phyloP scores from a whole-genome alignment of 2,888 invertebrate species.

The Protonemura montana region DNA sequence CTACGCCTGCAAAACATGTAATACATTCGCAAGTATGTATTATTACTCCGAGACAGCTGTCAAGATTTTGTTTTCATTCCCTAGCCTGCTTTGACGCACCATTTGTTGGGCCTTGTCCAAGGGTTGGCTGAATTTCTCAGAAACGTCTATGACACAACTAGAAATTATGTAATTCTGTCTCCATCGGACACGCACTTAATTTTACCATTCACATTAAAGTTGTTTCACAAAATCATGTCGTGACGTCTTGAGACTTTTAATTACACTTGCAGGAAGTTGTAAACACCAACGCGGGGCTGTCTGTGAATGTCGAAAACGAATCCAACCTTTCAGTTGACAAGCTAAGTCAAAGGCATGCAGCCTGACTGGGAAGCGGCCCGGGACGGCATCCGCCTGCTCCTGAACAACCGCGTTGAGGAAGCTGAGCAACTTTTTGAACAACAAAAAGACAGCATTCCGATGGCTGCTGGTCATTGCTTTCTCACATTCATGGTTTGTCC shows the following conservation, averaged over 20 bases:
- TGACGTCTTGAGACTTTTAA: too few species aligned
- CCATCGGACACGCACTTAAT: too few species aligned
- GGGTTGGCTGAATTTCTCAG: too few species aligned
- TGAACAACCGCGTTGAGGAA: slow-evolving; percentile 61
- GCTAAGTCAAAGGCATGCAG: background rate
- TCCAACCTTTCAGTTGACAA: background rate
- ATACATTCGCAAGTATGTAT: background rate
- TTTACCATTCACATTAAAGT: too few species aligned
- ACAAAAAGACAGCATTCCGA: slow-evolving; percentile 60
- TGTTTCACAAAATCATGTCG: too few species aligned
- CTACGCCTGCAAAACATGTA: too few species aligned
- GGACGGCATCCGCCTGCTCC: slow-evolving; percentile 59
- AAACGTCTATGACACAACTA: too few species aligned
- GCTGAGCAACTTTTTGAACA: slow-evolving; percentile 59
- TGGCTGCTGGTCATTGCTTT: slow-evolving; percentile 62
- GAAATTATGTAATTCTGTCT: too few species aligned
- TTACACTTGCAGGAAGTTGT: too few species aligned
- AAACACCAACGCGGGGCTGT: too few species aligned
- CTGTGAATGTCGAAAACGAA: too few species aligned
- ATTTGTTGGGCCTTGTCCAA: too few species aligned
- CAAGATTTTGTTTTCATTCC: background rate
- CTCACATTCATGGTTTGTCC: slow-evolving; percentile 61
- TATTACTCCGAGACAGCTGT: background rate
- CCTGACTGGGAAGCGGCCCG: slow-evolving; percentile 59
- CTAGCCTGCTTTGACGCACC: background rate